Evolutionary conservation across 37 sponge, comb jelly and placozoan species (phyloP), one percentile per base, ranked within the genome.

Genomic region (Mnemiopsis leidyi): DNA sequence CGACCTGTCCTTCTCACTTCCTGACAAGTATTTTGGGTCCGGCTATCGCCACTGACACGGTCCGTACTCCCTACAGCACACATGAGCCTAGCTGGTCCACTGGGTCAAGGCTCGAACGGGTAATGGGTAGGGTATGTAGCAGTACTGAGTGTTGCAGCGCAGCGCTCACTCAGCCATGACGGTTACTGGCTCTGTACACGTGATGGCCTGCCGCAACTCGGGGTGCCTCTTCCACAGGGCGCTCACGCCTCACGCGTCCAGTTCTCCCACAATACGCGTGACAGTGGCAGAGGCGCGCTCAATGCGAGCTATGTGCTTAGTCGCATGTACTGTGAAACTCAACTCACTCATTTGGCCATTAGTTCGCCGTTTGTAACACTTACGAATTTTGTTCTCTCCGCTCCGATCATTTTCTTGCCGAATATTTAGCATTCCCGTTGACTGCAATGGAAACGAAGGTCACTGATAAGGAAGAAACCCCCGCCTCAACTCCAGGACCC

Each of bases 81-180:
- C 61, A 48, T 48, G 61, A 48, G 61, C 61, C 61, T 48, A 48
- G 61, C 61, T 48, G 61, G 61, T 48, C 61, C 61, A 13, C 61
- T 13, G 61, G 61, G 61, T 48, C 61, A 48, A 48, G 61, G 61
- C 61, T 48, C 61, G 61, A 13, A 48, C 61, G 61, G 13, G 61
- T 48, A 48, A 48, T 48, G 61, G 61, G 61, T 13, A 5, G 61
- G 61, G 61, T 48, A 48, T 77, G 79, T 25, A 69, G 24, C 73
- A 25, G 73, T 69, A 25, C 73, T 25, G 26, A 32, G 26, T 77
- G 79, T 77, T 77, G 79, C 73, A 71, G 73, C 73, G 34, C 79
- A 77, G 79, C 79, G 79, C 79, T 77, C 79, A 77, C 79, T 77
- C 32, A 77, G 79, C 79, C 79, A 77, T 77, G 79, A 77, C 79